These are phyloP conservation scores for Pangasius larnaudii DNA, from an alignment of 2,797 vertebrate genomes.

Conservation along the genomic window DNA sequence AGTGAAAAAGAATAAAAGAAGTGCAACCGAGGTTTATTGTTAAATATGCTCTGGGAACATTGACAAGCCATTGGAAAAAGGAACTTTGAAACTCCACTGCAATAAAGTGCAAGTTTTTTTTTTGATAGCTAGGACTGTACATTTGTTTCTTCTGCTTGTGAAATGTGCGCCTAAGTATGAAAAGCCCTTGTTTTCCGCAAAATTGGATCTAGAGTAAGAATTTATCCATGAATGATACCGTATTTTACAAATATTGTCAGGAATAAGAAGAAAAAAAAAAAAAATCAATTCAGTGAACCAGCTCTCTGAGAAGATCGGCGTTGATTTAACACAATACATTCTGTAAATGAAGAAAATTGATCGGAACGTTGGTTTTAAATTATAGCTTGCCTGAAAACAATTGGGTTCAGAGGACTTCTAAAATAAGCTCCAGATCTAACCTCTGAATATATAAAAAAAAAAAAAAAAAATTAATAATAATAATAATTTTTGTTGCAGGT, in stretches of 20 bases:
- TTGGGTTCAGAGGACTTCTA: conserved; percentile 26
- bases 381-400: conserved; percentile 38
- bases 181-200: conserved; percentile 78
- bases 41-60: conserved; percentile 91
- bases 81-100: conserved; percentile 76
- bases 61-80: conserved; percentile 83
- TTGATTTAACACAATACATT: conserved; percentile 54
- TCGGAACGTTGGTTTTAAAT: conserved; percentile 51
- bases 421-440: background rate
- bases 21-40: conserved; percentile 88
- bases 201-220: conserved; percentile 84
- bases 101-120: conserved; percentile 74
- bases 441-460: background rate
- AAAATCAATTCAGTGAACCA: background rate
- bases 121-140: conserved; percentile 47
- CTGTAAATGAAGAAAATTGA: conserved; percentile 57
- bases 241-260: conserved; percentile 23
- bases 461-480: background rate
- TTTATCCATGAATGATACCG: conserved; percentile 55
- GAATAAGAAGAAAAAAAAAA: background rate
- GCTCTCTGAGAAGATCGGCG: background rate
- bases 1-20: conserved; percentile 54
- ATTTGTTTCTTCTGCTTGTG: conserved; percentile 60
- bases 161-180: conserved; percentile 77
- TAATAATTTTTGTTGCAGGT: background rate